A percentile compares a stretch with the other conserved stretches of the same genome.
These are phyloP conservation scores for Zygaena filipendulae DNA, from an alignment of 2,888 invertebrate species.

Conservation along the genomic window DNA sequence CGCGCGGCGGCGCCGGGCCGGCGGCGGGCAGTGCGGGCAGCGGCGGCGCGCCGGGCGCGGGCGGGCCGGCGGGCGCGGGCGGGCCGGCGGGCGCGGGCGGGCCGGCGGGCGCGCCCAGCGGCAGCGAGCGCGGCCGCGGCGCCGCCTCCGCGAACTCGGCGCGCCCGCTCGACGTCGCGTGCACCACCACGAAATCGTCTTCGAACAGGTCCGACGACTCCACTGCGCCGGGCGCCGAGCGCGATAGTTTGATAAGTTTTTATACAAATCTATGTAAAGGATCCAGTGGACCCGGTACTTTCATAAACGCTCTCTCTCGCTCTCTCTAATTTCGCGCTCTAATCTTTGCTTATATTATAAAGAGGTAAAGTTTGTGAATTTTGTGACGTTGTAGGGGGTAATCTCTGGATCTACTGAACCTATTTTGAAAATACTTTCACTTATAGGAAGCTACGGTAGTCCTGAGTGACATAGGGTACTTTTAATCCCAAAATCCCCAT, in stretches of 20 bases:
- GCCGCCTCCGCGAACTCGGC: slow-evolving; percentile 34
- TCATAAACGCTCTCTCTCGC: too few species aligned
- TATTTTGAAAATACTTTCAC: background rate
- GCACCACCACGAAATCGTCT: slow-evolving; percentile 87
- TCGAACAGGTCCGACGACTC: slow-evolving; percentile 73
- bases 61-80: slow-evolving; percentile 7
- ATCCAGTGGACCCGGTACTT: too few species aligned
- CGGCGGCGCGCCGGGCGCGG: slow-evolving; percentile 9
- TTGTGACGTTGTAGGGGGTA: background rate
- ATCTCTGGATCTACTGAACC: background rate
- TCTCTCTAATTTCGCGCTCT: too few species aligned
- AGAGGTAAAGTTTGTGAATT: background rate
- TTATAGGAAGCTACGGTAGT: slow-evolving; percentile 4
- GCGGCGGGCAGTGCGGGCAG: slow-evolving; percentile 9
- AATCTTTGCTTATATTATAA: background rate
- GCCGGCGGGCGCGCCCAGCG: slow-evolving; percentile 24
- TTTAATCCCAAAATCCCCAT: slow-evolving; percentile 1
- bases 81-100: slow-evolving; percentile 18
- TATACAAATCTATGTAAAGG: too few species aligned
- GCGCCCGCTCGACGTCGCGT: slow-evolving; percentile 72
- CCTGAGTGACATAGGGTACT: slow-evolving; percentile 3
- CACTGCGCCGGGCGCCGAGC: too few species aligned
- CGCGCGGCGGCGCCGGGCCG: slow-evolving; percentile 9
- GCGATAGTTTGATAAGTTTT: too few species aligned
- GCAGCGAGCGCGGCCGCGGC: slow-evolving; percentile 47